Percentiles rank a stretch among this genome's conserved stretches.
phyloP scores from a whole-genome alignment of 2,797 vertebrate genomes.

The Gila robusta region DNA sequence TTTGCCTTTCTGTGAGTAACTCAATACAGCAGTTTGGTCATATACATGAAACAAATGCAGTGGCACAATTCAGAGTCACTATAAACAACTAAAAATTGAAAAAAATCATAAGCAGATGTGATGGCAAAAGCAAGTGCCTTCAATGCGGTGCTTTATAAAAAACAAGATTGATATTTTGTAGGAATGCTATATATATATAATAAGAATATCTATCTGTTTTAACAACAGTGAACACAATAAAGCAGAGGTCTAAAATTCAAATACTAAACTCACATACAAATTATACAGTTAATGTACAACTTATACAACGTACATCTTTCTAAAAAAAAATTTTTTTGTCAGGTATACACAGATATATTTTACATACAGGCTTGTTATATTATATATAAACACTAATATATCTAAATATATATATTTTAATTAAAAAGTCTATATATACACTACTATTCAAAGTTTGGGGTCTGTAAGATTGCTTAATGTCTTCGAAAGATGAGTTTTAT shows the following conservation, averaged over 20 bases:
- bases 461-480: background rate
- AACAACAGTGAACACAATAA: background rate
- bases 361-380: background rate
- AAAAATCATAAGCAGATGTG: slow-evolving; percentile 42
- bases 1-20: slow-evolving; percentile 22
- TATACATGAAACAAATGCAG: slow-evolving; percentile 23
- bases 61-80: slow-evolving; percentile 37
- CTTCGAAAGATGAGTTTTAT: background rate
- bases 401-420: background rate
- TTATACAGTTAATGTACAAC: background rate
- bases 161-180: background rate
- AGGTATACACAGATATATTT: background rate
- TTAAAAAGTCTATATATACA: background rate
- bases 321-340: background rate
- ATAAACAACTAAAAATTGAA: slow-evolving; percentile 32
- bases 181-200: background rate
- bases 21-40: slow-evolving; percentile 18
- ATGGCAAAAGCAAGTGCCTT: slow-evolving; percentile 23
- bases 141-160: background rate
- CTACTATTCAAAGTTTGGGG: background rate
- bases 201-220: background rate
- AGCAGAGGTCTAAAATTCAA: background rate
- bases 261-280: background rate
- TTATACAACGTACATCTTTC: background rate
- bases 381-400: background rate